Evolutionary conservation across 2,797 vertebrate genomes (phyloP).

Genomic region (Diceros bicornis): DNA sequence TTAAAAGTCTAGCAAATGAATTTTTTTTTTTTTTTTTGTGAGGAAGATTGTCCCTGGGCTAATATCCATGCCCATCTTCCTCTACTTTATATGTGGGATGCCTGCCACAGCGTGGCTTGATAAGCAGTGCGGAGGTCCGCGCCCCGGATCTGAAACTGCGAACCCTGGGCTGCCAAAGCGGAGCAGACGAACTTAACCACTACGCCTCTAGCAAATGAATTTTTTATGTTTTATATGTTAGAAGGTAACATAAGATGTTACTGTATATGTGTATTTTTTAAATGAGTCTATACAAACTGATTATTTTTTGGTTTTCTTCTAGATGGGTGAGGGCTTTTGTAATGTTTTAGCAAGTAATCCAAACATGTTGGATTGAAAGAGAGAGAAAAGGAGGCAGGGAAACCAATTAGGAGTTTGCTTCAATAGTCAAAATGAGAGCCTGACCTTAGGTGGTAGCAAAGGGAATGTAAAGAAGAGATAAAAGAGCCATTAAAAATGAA

Average conservation of each 20-base stretch:
- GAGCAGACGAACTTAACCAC: no score
- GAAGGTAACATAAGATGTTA: not conserved
- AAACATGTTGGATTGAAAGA: not conserved
- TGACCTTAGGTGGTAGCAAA: not conserved
- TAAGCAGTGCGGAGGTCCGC: no score
- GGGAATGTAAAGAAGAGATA: not conserved
- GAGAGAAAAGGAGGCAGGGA: not conserved
- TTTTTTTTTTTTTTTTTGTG: not conserved
- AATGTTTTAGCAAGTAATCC: not conserved
- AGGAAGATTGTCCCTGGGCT: no score
- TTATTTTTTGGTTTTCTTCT: not conserved
- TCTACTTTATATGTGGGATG: no score
- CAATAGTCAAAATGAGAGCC: not conserved
- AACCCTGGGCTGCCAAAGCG: no score
- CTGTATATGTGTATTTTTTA: not conserved
- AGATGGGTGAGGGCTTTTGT: not conserved
- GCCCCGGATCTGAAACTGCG: no score
- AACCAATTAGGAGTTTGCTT: not conserved
- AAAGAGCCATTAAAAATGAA: not conserved
- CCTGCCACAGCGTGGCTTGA: no score
- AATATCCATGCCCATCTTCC: no score
- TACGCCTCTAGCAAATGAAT: not conserved
- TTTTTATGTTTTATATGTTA: not conserved
- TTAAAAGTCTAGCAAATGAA: not conserved
- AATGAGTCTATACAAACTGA: not conserved